Evolutionary conservation across 2,797 vertebrate genomes (phyloP).

Genomic region (Trachurus trachurus): DNA sequence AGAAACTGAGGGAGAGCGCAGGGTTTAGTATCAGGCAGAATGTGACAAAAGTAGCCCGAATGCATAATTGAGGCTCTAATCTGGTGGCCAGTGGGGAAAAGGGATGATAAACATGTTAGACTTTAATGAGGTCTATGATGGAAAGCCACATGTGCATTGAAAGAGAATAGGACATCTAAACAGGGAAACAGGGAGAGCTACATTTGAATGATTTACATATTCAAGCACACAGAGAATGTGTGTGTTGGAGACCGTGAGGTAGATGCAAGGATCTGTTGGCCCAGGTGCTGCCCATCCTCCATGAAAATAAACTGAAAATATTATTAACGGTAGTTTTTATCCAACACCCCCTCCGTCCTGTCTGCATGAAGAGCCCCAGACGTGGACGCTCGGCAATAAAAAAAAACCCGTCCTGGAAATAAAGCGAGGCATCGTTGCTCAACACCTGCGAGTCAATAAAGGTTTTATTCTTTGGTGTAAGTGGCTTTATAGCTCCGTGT

Average conservation of each 20-base stretch:
- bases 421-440: constrained; percentile 5
- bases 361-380: background rate
- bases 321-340: constrained; percentile 32
- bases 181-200: background rate
- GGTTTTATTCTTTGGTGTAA: constrained; percentile 44
- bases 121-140: constrained; percentile 43
- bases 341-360: background rate
- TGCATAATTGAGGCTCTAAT: constrained; percentile 25
- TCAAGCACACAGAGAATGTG: background rate
- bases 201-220: constrained; percentile 39
- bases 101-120: constrained; percentile 32
- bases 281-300: constrained; percentile 11
- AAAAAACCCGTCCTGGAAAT: constrained; percentile 17
- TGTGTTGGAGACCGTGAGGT: constrained; percentile 6
- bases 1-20: background rate
- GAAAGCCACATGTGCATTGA: constrained; percentile 18
- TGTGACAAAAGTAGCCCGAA: constrained; percentile 9
- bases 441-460: constrained; percentile 53
- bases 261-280: background rate
- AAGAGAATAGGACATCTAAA: constrained; percentile 46
- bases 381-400: background rate
- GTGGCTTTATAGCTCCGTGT: constrained; percentile 46
- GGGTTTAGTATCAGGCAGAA: constrained; percentile 1
- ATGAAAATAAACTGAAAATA: constrained; percentile 34
- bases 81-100: constrained; percentile 37